A percentile compares a stretch with the other conserved stretches of the same genome.
These are phyloP conservation scores for Petrosia ficiformis DNA, from an alignment of 37 sponge, comb jelly and placozoan genomes.

Conservation along the genomic window DNA sequence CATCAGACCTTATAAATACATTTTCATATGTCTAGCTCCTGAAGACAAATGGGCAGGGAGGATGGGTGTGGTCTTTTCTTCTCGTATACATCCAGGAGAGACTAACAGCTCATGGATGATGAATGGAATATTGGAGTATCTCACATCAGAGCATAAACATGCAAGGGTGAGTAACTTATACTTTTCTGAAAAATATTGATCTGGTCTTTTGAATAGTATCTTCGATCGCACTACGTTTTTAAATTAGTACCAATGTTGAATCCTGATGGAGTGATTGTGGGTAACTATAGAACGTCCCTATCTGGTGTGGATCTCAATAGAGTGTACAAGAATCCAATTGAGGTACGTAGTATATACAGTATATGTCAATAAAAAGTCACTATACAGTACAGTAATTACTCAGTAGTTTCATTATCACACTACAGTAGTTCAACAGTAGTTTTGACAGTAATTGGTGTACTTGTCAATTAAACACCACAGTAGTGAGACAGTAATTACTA, in stretches of 20 bases:
- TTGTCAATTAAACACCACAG: too few species aligned
- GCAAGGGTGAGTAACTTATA: conserved; percentile 58
- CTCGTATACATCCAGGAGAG: conserved; percentile 86
- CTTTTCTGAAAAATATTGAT: background rate
- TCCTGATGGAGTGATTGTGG: conserved; percentile 95
- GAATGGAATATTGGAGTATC: conserved; percentile 51
- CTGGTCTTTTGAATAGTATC: too few species aligned
- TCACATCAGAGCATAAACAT: conserved; percentile 37
- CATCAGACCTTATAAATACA: background rate
- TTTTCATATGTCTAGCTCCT: background rate
- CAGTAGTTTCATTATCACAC: too few species aligned
- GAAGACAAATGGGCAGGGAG: conserved; percentile 15
- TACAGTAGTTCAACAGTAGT: too few species aligned
- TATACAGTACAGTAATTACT: too few species aligned
- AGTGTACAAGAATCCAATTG: conserved; percentile 55
- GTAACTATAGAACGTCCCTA: conserved; percentile 81
- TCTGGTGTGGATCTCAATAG: conserved; percentile 87
- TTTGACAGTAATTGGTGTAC: too few species aligned
- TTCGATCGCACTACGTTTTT: conserved; percentile 75
- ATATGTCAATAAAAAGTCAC: background rate
- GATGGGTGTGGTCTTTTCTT: conserved; percentile 51
- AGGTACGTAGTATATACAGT: background rate
- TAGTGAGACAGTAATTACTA: too few species aligned
- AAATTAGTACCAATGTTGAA: conserved; percentile 94
- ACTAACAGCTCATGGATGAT: conserved; percentile 85